Evolutionary conservation across 2,113 vertebrate species (phyloP), one percentile per base, ranked within the genome.

Genomic region (Istiophorus platypterus): DNA sequence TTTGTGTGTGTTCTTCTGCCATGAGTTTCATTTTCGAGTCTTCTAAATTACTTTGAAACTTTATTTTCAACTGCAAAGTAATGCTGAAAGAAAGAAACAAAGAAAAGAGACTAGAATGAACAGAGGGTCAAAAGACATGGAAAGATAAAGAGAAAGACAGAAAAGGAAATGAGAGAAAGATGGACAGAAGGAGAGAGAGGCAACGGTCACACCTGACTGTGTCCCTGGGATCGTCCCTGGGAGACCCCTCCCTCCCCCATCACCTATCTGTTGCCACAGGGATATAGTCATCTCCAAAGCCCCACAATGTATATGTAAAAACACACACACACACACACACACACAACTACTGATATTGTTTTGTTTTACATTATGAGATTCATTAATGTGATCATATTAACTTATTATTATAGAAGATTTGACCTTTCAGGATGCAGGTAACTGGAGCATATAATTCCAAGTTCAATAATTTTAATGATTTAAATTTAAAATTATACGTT

Each of bases 221-320:
- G 17, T 49, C 47, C 18, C 45, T 49, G 18, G 20, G 47, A 18
- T 49, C 17, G 47, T 52, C 18, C 66, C 45, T 14, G 31, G 31
- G 24, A 67, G 62, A 73, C 61, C 62, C 78, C 61, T 45, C 47
- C n/a, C n/a, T n/a, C n/a, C 45, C 17, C 45, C 18, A 47, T 17
- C 47, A 49, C 17, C 47, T 49, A 18, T 49, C 47, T n/a, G 51
- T 52, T n/a, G 59, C 77, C 49, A 58, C 47, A 49, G 68, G 68
- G 51, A 52, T 52, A 52, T 5, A 49, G 47, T 49, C 47, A 49
- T 20, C 47, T 49, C 47, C 20, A 20, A 52, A 9, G 22, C 51
- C 17, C 13, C 26, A 42, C 34, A 8, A 42, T 54, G 57, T 52
- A n/a, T n/a, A n/a, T n/a, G n/a, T n/a, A n/a, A n/a, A 47, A 14